A percentile compares a stretch with the other conserved stretches of the same genome.
phyloP scores from a whole-genome alignment of 2,113 vertebrate species.

The Tringa solitaria region DNA sequence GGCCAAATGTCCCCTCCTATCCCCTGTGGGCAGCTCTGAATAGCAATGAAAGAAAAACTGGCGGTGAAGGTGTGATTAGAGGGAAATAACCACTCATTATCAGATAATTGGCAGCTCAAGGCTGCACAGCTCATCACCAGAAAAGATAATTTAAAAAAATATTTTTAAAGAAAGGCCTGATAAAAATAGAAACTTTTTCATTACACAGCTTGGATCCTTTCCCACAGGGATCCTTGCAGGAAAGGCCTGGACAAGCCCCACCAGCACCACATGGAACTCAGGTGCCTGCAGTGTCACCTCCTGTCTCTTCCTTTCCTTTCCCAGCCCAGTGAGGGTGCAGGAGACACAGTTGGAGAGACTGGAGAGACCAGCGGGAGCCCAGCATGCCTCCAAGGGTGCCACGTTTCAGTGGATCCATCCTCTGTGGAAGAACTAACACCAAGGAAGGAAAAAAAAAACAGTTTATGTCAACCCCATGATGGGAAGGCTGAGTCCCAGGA shows the following conservation, averaged over 20 bases:
- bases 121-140: not conserved
- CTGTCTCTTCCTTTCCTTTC: not conserved
- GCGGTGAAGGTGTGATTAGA: not conserved
- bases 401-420: not conserved
- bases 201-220: not conserved
- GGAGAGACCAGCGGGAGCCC: not conserved
- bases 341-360: not conserved
- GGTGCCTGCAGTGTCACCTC: not conserved
- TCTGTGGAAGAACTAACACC: not conserved
- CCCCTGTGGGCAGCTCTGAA: not conserved
- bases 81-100: not conserved
- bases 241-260: accelerated
- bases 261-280: accelerated
- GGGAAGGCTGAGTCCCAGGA: not conserved
- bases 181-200: not conserved
- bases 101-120: not conserved
- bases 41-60: not conserved
- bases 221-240: not conserved
- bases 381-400: not conserved
- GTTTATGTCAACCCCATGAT: not conserved
- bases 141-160: not conserved
- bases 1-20: not conserved
- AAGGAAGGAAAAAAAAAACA: not conserved
- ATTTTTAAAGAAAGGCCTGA: not conserved
- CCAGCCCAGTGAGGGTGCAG: not conserved